Conservation (phyloP, 2,797 vertebrate genomes). For the Halcyon chelicuti region DNA sequence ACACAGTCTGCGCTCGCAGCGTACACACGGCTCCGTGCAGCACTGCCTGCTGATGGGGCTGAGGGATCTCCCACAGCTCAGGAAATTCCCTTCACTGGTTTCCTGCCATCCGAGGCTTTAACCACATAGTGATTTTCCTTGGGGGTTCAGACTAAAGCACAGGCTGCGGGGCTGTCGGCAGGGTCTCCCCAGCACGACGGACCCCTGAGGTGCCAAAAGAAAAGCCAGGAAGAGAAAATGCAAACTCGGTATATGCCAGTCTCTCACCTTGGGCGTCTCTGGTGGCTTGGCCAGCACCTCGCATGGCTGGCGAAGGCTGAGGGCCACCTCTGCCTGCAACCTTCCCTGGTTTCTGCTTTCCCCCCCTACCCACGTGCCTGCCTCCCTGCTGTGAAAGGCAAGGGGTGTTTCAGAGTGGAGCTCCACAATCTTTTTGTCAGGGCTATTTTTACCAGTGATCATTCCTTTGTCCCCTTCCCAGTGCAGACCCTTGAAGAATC, state of each 20-base stretch:
- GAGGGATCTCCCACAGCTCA: not conserved
- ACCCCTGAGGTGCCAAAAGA: not conserved
- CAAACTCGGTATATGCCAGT: not conserved
- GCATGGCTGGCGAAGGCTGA: not conserved
- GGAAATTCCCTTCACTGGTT: not conserved
- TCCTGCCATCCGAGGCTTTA: not conserved
- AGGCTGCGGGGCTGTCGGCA: not conserved
- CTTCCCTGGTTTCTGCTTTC: not conserved
- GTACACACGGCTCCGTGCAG: fast-evolving
- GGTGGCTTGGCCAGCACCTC: not conserved
- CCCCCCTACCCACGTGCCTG: not conserved
- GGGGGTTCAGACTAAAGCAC: fast-evolving
- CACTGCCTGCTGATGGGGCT: not conserved
- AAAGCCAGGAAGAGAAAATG: not conserved
- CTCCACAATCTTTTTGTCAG: not conserved
- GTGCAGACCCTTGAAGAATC: not conserved
- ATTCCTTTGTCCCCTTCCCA: not conserved
- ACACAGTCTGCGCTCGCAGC: not conserved
- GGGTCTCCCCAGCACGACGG: fast-evolving
- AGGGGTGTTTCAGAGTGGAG: not conserved
- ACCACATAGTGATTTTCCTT: not conserved
- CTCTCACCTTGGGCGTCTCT: not conserved
- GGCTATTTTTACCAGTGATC: not conserved
- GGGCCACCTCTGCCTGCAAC: not conserved
- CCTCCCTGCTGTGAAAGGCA: not conserved